Percentiles rank a stretch among this genome's conserved stretches.
Conservation (phyloP, 2,888 invertebrate genomes). For the Microlaimidae sp. region DNA sequence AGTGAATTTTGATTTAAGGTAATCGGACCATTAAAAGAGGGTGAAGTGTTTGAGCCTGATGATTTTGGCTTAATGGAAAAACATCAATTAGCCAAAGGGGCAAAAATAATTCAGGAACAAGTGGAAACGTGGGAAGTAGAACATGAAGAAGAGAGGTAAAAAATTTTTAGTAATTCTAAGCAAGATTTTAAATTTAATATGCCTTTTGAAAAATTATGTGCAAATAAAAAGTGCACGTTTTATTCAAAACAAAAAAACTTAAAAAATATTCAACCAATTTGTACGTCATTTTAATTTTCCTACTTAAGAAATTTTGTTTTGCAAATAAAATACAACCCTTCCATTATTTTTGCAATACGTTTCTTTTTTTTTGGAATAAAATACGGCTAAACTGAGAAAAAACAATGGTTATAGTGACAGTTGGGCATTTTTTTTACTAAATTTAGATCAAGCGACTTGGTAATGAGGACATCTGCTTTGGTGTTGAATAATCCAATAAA, state of each 20-base stretch:
- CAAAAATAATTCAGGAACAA: conserved; percentile 22
- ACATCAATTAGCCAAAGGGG: conserved; percentile 35
- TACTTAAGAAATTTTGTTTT: too few species aligned
- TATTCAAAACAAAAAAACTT: background rate
- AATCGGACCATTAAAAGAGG: conserved; percentile 57
- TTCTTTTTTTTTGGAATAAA: background rate
- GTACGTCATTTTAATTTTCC: background rate
- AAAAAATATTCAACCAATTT: background rate
- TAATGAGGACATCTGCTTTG: conserved; percentile 37
- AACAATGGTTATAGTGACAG: background rate
- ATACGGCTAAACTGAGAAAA: background rate
- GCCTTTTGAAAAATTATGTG: too few species aligned
- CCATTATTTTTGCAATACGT: background rate
- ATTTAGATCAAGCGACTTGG: conserved; percentile 37
- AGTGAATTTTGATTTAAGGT: conserved; percentile 36
- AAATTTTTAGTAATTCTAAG: too few species aligned
- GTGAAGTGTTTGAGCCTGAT: conserved; percentile 61
- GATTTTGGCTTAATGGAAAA: conserved; percentile 77
- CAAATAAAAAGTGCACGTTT: too few species aligned
- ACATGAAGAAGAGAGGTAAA: conserved; percentile 21
- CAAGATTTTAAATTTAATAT: too few species aligned
- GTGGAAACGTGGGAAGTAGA: conserved; percentile 28
- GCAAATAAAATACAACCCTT: background rate
- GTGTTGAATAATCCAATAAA: conserved; percentile 32
- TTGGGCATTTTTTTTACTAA: background rate